These are phyloP conservation scores for Gavialis gangeticus DNA, from an alignment of 2,113 vertebrate species.

Conservation along the genomic window DNA sequence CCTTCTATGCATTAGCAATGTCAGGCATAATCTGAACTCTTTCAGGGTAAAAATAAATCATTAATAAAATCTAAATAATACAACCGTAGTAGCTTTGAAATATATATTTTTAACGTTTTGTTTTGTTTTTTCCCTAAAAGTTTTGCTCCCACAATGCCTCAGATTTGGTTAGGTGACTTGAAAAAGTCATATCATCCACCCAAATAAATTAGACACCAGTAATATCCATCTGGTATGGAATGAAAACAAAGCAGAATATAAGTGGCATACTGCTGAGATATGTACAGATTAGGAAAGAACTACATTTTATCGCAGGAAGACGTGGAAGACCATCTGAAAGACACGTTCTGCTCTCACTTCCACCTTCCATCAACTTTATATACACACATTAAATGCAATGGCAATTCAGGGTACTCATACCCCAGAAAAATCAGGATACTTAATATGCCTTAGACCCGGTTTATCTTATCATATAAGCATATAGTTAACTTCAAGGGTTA, in stretches of 20 bases:
- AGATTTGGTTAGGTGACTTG: not conserved
- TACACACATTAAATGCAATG: too few relatives aligned
- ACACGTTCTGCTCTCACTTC: not conserved
- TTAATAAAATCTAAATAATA: not conserved
- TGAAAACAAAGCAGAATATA: not conserved
- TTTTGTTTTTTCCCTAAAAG: not conserved
- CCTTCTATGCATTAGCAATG: not conserved
- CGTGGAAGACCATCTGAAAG: not conserved
- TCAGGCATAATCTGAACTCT: not conserved
- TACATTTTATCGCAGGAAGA: not conserved
- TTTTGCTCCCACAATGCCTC: not conserved
- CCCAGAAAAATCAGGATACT: too few relatives aligned
- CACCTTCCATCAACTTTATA: not conserved
- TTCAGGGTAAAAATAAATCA: not conserved
- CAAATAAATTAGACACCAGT: not conserved
- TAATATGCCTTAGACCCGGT: too few relatives aligned
- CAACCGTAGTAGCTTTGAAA: not conserved
- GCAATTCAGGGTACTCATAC: too few relatives aligned
- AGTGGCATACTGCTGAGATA: not conserved
- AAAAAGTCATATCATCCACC: not conserved
- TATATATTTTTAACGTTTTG: fast-evolving
- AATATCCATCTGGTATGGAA: not conserved
- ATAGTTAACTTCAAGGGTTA: too few relatives aligned
- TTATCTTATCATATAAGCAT: too few relatives aligned
- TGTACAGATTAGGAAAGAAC: not conserved